Evolutionary conservation across 2,888 invertebrate genomes (phyloP).

Genomic region (Deilephila elpenor): DNA sequence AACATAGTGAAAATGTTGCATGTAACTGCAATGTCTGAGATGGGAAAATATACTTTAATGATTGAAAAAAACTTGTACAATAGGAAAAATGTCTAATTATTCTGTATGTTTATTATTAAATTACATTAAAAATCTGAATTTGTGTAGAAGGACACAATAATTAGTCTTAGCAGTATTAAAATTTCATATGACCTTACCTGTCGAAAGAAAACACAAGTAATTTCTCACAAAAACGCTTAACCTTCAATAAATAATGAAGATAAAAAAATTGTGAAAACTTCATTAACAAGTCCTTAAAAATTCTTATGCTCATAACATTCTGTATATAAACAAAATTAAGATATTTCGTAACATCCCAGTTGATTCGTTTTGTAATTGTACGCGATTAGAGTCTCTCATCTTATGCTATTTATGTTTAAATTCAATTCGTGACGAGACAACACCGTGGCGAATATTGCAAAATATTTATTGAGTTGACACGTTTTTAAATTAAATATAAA

Average conservation of each 20-base stretch:
- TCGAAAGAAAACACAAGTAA: slow-evolving; percentile 1
- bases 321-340: slow-evolving; percentile 20
- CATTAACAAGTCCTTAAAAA: neutral
- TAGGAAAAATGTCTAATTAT: too few species aligned
- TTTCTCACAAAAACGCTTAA: neutral
- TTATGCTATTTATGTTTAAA: slow-evolving; percentile 2
- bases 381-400: slow-evolving; percentile 1
- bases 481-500: too few species aligned
- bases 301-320: neutral
- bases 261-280: neutral
- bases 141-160: neutral
- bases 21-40: too few species aligned
- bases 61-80: too few species aligned
- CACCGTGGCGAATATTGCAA: neutral
- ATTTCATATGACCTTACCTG: neutral
- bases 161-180: neutral
- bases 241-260: neutral
- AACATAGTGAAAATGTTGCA: too few species aligned
- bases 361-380: neutral
- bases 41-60: too few species aligned
- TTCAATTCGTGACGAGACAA: slow-evolving; percentile 9
- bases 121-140: too few species aligned
- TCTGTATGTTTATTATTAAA: too few species aligned
- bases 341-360: neutral
- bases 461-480: neutral